Evolutionary conservation across 2,797 vertebrate species (phyloP), one percentile per base, ranked within the genome.

Genomic region (Sylvilagus floridanus): DNA sequence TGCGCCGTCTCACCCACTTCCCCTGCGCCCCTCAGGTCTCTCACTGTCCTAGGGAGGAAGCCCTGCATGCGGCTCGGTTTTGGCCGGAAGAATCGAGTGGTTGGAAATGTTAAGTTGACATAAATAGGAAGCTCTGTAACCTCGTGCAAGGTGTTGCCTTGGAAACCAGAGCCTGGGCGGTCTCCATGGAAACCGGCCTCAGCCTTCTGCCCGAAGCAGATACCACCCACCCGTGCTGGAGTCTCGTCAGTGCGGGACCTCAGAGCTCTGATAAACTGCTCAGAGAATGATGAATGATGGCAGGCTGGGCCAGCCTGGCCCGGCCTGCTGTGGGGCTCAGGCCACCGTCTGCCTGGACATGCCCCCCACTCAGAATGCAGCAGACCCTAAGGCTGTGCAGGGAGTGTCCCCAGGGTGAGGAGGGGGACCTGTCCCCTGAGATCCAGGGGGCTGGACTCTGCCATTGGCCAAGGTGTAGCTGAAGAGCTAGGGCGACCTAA

Each of bases 151-250:
- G 89, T 19, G 69, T 97, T 95, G 60, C 95, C 95, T 88, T 97
- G 96, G 97, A 92, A 97, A 97, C 94, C 82, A 85, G 93, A 91
- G 93, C 93, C 95, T 91, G 91, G 88, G 76, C 22, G 26, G 91
- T 97, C 84, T 96, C 97, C 97, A 97, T 95, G 95, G 97, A 96
- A 97, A 97, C 96, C 14, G 0, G 63, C 65, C 83, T 96, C 91
- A 93, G 79, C 79, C 83, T 73, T 57, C 60, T 54, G 85, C 85
- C 92, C 93, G 94, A 96, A 96, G 95, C 92, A 96, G 92, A 87
- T 87, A 66, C 93, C 94, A 75, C 94, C 97, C 95, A 93, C 95
- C 60, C 50, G 21, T 78, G 82, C 47, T 78, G 83, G 66, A 95
- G 84, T 91, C 79, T 93, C 95, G 52, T 28, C 94, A 72, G 30